Conservation (phyloP, 2,797 vertebrate species). For the Remorina albescens region DNA sequence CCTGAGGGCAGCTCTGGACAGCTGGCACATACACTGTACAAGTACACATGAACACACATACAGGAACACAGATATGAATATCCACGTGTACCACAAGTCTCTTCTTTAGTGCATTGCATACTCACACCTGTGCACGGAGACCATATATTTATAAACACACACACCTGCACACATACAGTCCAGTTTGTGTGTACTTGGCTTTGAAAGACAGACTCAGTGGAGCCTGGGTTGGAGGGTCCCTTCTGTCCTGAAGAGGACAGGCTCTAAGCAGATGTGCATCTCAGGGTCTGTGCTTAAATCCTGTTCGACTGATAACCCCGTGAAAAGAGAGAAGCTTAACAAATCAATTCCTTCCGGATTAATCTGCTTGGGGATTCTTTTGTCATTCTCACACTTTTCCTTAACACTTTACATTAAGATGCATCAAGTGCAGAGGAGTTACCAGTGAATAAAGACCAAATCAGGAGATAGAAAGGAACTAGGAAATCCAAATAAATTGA, state of each 20-base stretch:
- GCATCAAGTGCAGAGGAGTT: conserved; percentile 18
- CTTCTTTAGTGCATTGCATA: conserved; percentile 30
- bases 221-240: conserved; percentile 36
- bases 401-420: conserved; percentile 43
- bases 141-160: neutral
- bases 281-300: conserved; percentile 74
- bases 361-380: conserved; percentile 76
- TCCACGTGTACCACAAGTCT: conserved; percentile 14
- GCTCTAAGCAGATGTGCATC: conserved; percentile 75
- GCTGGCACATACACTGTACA: conserved; percentile 68
- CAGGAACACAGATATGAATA: conserved; percentile 7
- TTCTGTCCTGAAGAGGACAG: conserved; percentile 52
- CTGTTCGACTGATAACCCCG: conserved; percentile 73
- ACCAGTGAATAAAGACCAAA: conserved; percentile 14
- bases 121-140: conserved; percentile 36
- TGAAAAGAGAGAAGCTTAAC: conserved; percentile 80
- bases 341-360: conserved; percentile 80
- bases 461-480: neutral
- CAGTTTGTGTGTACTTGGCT: conserved; percentile 51
- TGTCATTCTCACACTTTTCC: conserved; percentile 68
- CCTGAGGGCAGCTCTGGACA: conserved; percentile 73
- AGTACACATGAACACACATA: conserved; percentile 25
- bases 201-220: conserved; percentile 32
- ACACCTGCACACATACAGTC: conserved; percentile 12
- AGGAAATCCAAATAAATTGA: neutral